Conservation (phyloP, 1,140 invertebrate species). For the Hylyphantes graminicola region DNA sequence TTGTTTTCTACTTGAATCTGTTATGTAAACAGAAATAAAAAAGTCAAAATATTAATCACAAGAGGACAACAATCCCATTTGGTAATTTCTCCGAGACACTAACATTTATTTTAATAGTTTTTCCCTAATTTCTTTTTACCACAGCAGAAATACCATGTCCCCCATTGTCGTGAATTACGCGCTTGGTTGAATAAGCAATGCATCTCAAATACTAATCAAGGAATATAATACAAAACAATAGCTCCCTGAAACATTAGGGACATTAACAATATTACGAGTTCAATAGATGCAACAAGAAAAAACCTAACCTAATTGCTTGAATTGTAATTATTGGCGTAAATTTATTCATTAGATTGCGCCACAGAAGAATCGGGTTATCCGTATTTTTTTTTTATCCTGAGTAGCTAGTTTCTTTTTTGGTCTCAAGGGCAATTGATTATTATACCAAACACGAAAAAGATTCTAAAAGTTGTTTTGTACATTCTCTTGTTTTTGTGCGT, state of each 20-base stretch:
- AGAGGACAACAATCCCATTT: too few relatives aligned
- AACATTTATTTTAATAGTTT: too few relatives aligned
- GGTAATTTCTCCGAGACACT: too few relatives aligned
- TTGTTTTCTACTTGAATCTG: too few relatives aligned
- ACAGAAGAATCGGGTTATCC: constrained; percentile 4
- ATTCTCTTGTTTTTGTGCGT: too few relatives aligned
- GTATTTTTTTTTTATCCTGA: not conserved
- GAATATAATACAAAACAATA: not conserved
- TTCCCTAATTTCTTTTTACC: too few relatives aligned
- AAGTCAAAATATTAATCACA: too few relatives aligned
- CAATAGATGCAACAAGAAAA: constrained; percentile 2
- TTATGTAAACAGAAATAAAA: too few relatives aligned
- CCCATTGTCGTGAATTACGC: too few relatives aligned
- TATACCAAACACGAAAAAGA: too few relatives aligned
- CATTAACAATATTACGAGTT: constrained; percentile 17
- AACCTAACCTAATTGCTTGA: constrained; percentile 26
- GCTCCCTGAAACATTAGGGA: not conserved
- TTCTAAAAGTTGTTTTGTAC: too few relatives aligned
- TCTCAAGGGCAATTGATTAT: constrained; percentile 26
- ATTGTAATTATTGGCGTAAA: constrained; percentile 31
- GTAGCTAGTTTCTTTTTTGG: not conserved
- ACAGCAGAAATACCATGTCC: too few relatives aligned
- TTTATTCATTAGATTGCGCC: constrained; percentile 41
- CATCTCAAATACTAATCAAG: not conserved
- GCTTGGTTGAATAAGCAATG: constrained; percentile 2